Evolutionary conservation across 37 sponge, comb jelly and placozoan genomes (phyloP), one percentile per base, ranked within the genome.

Genomic region (Petrosia ficiformis): DNA sequence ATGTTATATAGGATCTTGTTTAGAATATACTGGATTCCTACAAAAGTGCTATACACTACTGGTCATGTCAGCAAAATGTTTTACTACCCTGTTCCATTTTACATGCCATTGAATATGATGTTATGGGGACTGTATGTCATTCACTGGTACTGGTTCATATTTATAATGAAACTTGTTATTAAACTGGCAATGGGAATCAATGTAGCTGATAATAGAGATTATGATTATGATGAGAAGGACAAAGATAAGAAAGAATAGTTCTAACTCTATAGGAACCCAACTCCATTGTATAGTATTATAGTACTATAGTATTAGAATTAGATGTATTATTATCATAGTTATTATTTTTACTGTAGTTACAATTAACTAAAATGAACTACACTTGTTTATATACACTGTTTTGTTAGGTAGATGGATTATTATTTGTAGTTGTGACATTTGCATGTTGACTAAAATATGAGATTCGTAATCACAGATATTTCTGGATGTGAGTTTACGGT

Each of bases 1-100:
- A n/a, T n/a, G n/a, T n/a, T n/a, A 19, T 14, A 48, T 48, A 87
- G 89, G 78, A 39, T 94, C 24, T 48, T 83, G 57, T 87, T 82
- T 28, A 68, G 95, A 24, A 77, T 94, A 39, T 94, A 94, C 84
- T 94, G 90, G 91, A 90, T 63, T 65, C 91, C 84, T 2, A 86
- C 78, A 3, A 94, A 94, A 38, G 87, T 77, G 14, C 59, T 90
- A 35, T 83, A 90, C 60, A 81, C 91, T 1, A 32, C 91, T 29
- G 78, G 59, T 42, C 42, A 74, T 37, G 79, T 87, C 4, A 76
- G 81, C 1, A 75, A 80, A 25, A 10, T 59, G 28, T 37, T 80
- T n/a, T 79, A 70, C 56, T 80, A 80, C 0, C 68, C 61, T 3
- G 91, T 84, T 32, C 82, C 84, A 1, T 94, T 80, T 68, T 94